phyloP scores from a whole-genome alignment of 2,888 invertebrate species.

The Amphipyra tragopoginis region DNA sequence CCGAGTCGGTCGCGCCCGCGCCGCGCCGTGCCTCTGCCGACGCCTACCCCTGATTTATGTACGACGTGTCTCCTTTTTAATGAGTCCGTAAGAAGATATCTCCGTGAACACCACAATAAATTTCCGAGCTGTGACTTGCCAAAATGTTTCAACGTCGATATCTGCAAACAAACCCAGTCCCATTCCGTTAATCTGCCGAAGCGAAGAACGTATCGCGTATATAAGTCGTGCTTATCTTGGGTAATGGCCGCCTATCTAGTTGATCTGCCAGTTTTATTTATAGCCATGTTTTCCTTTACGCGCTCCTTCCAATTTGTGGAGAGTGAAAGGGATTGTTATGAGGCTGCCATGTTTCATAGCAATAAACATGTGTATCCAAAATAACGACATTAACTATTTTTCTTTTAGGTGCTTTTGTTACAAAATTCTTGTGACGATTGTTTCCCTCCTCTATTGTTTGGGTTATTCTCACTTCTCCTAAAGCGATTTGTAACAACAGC shows the following conservation, averaged over 20 bases:
- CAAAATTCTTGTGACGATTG: slow-evolving; percentile 71
- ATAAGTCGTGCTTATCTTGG: slow-evolving; percentile 88
- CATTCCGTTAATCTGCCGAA: slow-evolving; percentile 86
- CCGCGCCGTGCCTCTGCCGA: slow-evolving; percentile 64
- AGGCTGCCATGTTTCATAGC: slow-evolving; percentile 88
- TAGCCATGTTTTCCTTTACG: slow-evolving; percentile 89
- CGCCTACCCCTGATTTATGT: slow-evolving; percentile 87
- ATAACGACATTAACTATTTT: slow-evolving; percentile 87
- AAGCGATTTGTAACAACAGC: slow-evolving; percentile 37
- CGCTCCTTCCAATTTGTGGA: slow-evolving; percentile 89
- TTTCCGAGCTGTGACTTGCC: slow-evolving; percentile 84
- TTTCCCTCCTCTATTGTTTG: slow-evolving; percentile 68
- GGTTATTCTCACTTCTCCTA: slow-evolving; percentile 38
- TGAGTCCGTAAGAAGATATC: slow-evolving; percentile 90
- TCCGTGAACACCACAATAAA: slow-evolving; percentile 86
- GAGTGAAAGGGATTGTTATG: slow-evolving; percentile 90
- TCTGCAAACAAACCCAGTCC: slow-evolving; percentile 86
- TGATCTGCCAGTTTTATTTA: slow-evolving; percentile 90
- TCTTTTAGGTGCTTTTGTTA: slow-evolving; percentile 63
- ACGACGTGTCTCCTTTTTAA: slow-evolving; percentile 90
- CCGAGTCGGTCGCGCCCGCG: slow-evolving; percentile 69
- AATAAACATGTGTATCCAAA: slow-evolving; percentile 89
- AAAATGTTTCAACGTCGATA: slow-evolving; percentile 87
- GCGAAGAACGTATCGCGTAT: slow-evolving; percentile 84
- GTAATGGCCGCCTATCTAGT: slow-evolving; percentile 89